phyloP scores from a whole-genome alignment of 2,113 vertebrate genomes.

The Calidris pygmaea region DNA sequence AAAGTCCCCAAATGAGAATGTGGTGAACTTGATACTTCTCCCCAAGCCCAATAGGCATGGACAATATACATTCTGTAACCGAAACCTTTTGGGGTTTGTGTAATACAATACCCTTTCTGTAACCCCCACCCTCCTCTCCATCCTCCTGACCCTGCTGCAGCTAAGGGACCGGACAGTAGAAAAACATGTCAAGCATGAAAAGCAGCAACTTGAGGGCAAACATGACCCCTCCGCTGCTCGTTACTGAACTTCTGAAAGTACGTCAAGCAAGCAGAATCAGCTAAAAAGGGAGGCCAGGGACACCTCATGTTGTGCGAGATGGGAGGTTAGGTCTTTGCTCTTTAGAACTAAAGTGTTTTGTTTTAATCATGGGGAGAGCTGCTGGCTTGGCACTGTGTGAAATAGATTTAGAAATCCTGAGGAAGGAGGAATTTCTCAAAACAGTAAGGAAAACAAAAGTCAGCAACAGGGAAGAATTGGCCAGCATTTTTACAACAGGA shows the following conservation, averaged over 20 bases:
- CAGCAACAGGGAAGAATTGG: constrained; percentile 69
- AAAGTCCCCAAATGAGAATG: constrained; percentile 65
- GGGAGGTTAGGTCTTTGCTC: constrained; percentile 65
- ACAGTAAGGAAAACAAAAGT: constrained; percentile 77
- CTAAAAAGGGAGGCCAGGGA: constrained; percentile 61
- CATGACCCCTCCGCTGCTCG: constrained; percentile 60
- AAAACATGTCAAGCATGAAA: constrained; percentile 73
- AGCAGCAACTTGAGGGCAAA: constrained; percentile 64
- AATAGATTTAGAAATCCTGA: constrained; percentile 46
- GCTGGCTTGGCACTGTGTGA: constrained; percentile 68
- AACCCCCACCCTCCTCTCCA: constrained; percentile 45
- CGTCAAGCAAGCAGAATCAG: constrained; percentile 59
- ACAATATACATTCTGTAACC: constrained; percentile 71
- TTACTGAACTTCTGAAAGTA: constrained; percentile 68
- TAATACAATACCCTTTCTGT: constrained; percentile 66
- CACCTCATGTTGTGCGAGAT: constrained; percentile 56
- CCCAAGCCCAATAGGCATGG: constrained; percentile 64
- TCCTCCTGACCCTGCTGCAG: constrained; percentile 55
- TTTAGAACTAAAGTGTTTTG: constrained; percentile 74
- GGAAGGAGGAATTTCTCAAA: constrained; percentile 74
- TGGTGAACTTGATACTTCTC: constrained; percentile 68
- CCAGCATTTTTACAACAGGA: constrained; percentile 58
- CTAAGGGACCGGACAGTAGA: constrained; percentile 64
- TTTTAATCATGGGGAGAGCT: constrained; percentile 81
- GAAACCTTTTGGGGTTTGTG: constrained; percentile 63